phyloP scores from a whole-genome alignment of 1,140 invertebrate genomes.

The Cephus cinctus region DNA sequence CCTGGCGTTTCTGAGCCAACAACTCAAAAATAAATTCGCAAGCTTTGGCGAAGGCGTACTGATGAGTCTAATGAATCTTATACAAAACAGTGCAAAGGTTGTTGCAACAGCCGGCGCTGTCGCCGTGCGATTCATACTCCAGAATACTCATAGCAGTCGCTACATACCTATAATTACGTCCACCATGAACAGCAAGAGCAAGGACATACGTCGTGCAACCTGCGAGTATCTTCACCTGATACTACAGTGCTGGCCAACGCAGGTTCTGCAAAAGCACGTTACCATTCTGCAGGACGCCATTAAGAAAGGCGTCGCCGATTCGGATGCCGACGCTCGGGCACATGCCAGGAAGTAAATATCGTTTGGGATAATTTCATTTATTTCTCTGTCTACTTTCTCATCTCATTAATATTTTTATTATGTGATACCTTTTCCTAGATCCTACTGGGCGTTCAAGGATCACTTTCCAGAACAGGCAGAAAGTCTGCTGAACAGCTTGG shows the following conservation, averaged over 20 bases:
- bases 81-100: constrained; percentile 95
- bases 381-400: constrained; percentile 15
- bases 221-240: constrained; percentile 86
- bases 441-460: constrained; percentile 86
- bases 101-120: constrained; percentile 89
- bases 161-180: constrained; percentile 85
- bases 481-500: constrained; percentile 76
- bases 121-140: constrained; percentile 86
- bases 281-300: constrained; percentile 78
- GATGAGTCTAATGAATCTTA: constrained; percentile 82
- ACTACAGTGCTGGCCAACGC: constrained; percentile 81
- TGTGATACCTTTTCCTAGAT: constrained; percentile 58
- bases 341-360: constrained; percentile 67
- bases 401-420: constrained; percentile 3
- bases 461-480: constrained; percentile 92
- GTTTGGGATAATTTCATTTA: constrained; percentile 18
- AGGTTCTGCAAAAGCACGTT: constrained; percentile 80
- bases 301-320: constrained; percentile 87
- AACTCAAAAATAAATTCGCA: constrained; percentile 80
- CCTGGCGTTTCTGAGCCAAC: constrained; percentile 86
- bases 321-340: constrained; percentile 83
- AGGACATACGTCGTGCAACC: constrained; percentile 80
- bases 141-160: constrained; percentile 80
- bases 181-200: constrained; percentile 83
- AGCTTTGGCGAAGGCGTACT: constrained; percentile 81